Evolutionary conservation across 2,113 vertebrate species (phyloP).

Genomic region (Silurus meridionalis): DNA sequence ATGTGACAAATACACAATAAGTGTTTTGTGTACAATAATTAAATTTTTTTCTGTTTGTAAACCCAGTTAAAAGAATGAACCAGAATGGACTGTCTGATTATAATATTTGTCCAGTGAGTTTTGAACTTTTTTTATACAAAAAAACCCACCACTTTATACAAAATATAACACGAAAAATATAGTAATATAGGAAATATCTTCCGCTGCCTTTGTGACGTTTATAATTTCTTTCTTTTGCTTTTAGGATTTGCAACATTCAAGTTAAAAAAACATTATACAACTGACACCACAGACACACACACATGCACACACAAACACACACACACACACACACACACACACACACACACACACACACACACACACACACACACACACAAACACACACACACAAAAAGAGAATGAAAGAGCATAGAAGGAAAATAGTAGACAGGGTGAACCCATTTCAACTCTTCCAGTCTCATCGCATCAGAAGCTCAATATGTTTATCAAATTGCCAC

Average conservation of each 20-base stretch:
- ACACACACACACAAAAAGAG: background rate
- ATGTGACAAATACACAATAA: background rate
- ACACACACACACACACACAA: constrained; percentile 5
- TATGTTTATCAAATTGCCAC: constrained; percentile 50
- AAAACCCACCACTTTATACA: background rate
- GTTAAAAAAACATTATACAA: constrained; percentile 9
- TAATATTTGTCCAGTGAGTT: too few relatives aligned
- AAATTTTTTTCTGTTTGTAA: background rate
- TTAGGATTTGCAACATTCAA: background rate
- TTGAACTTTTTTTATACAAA: background rate
- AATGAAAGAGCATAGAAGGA: background rate
- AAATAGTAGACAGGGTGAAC: background rate
- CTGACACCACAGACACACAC: background rate
- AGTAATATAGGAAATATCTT: background rate
- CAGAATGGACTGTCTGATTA: background rate
- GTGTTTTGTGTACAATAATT: background rate
- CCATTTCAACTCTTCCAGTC: constrained; percentile 41
- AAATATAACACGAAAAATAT: background rate
- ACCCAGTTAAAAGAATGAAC: background rate
- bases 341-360: background rate
- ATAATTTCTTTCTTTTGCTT: background rate
- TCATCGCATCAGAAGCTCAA: constrained; percentile 32
- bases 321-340: constrained; percentile 10
- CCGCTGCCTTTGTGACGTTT: background rate
- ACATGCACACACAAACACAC: background rate